These are phyloP conservation scores for Cylindroiulus punctatus DNA, from an alignment of 2,888 invertebrate species.

Conservation along the genomic window DNA sequence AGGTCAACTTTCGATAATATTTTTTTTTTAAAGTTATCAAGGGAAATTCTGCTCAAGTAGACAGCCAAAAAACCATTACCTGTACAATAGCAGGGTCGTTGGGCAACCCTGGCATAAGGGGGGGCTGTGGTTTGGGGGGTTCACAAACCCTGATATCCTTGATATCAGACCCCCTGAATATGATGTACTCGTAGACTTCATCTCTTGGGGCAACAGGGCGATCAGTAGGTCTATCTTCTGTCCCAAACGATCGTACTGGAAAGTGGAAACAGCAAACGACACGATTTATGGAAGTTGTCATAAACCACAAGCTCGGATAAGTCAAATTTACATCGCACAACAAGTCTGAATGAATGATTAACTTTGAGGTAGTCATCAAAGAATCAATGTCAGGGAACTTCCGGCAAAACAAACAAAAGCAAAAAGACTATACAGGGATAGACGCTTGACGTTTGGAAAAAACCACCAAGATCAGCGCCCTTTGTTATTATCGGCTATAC, in stretches of 20 bases:
- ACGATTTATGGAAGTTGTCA: conserved; percentile 9
- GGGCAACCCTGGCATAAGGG: conserved; percentile 72
- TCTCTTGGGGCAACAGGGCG: conserved; percentile 95
- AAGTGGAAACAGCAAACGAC: conserved; percentile 41
- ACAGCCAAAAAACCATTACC: not conserved
- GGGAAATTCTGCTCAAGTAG: too few species aligned
- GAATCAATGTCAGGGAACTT: not conserved
- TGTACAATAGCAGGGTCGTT: conserved; percentile 99
- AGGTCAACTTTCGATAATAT: too few species aligned
- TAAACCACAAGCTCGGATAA: not conserved
- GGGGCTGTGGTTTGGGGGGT: conserved; percentile 78
- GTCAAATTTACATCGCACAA: not conserved
- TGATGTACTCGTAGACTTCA: conserved; percentile 98
- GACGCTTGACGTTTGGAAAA: not conserved
- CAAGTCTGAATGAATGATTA: not conserved
- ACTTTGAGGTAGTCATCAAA: not conserved
- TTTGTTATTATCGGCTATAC: not conserved
- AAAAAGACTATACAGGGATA: not conserved
- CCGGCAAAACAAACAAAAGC: not conserved
- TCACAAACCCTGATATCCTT: conserved; percentile 94
- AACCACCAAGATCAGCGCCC: not conserved
- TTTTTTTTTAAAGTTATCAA: too few species aligned
- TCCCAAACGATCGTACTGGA: conserved; percentile 96
- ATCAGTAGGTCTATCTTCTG: conserved; percentile 96
- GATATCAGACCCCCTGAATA: conserved; percentile 97